These are phyloP conservation scores for Gallinago solitaria DNA, from an alignment of 2,797 vertebrate species.

Conservation along the genomic window DNA sequence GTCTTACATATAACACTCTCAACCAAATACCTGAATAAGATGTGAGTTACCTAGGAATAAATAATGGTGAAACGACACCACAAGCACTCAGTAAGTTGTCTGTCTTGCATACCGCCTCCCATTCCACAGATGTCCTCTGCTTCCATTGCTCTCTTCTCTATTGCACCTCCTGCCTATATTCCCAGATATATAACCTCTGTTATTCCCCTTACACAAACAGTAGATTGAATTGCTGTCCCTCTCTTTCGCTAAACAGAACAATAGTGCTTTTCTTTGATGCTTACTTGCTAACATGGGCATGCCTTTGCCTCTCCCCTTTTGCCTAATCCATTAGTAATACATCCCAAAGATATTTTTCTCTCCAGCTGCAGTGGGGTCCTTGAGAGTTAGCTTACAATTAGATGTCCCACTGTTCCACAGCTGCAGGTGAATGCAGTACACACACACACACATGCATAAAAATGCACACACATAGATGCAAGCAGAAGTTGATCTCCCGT, in stretches of 20 bases:
- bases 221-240: slow-evolving; percentile 8
- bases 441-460: not conserved
- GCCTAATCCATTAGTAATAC: not conserved
- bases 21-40: slow-evolving; percentile 23
- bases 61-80: slow-evolving; percentile 53
- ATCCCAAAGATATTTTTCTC: not conserved
- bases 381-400: not conserved
- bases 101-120: not conserved
- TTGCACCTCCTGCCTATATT: slow-evolving; percentile 6
- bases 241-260: not conserved
- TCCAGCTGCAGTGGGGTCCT: not conserved
- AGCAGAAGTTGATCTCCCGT: not conserved
- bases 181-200: not conserved
- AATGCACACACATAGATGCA: not conserved
- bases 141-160: slow-evolving; percentile 26
- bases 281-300: not conserved
- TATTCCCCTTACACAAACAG: not conserved
- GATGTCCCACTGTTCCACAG: not conserved
- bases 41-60: slow-evolving; percentile 28
- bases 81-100: not conserved
- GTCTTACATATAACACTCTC: slow-evolving; percentile 14
- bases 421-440: not conserved
- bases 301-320: not conserved
- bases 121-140: slow-evolving; percentile 32
- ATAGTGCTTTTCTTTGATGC: slow-evolving; percentile 31